Percentiles rank a stretch among this genome's conserved stretches.
Conservation (phyloP, 2,888 invertebrate genomes). For the Drosophila gaucha region DNA sequence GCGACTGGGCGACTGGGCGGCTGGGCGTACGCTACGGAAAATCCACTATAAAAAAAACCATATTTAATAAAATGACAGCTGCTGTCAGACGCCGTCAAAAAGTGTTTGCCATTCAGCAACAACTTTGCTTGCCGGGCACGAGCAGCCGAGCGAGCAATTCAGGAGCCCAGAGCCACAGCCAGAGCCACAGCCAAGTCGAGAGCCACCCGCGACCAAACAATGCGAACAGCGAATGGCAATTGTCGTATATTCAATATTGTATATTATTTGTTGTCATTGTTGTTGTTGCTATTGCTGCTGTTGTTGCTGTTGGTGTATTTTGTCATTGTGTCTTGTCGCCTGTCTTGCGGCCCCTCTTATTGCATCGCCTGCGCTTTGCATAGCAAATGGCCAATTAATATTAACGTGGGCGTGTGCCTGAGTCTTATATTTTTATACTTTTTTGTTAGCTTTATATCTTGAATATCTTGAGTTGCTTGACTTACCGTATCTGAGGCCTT, state of each 20-base stretch:
- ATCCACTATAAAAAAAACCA: slow-evolving; percentile 62
- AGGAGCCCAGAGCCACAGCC: slow-evolving; percentile 5
- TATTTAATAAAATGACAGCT: slow-evolving; percentile 81
- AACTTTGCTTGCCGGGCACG: slow-evolving; percentile 75
- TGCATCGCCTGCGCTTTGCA: slow-evolving; percentile 61
- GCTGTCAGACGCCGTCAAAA: slow-evolving; percentile 80
- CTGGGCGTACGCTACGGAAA: slow-evolving; percentile 25
- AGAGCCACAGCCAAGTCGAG: slow-evolving; percentile 8
- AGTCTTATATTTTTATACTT: not conserved
- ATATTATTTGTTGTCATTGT: slow-evolving; percentile 45
- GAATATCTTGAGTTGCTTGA: slow-evolving; percentile 37
- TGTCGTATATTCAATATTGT: slow-evolving; percentile 73
- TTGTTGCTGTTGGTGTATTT: slow-evolving; percentile 57
- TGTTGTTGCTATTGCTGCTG: slow-evolving; percentile 42
- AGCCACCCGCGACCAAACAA: slow-evolving; percentile 49
- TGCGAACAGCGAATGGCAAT: slow-evolving; percentile 64
- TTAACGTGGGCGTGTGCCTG: slow-evolving; percentile 74
- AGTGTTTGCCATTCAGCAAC: slow-evolving; percentile 59
- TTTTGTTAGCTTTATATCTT: slow-evolving; percentile 27
- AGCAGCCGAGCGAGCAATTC: slow-evolving; percentile 28
- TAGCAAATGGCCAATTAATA: slow-evolving; percentile 78
- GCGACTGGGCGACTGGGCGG: slow-evolving; percentile 39
- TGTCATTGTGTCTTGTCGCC: slow-evolving; percentile 79
- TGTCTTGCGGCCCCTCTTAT: slow-evolving; percentile 63
- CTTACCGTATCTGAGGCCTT: slow-evolving; percentile 15